Percentiles rank a stretch among this genome's conserved stretches.
Evolutionary conservation across 1,140 invertebrate species (phyloP).

Genomic region (Drosophila hydei): DNA sequence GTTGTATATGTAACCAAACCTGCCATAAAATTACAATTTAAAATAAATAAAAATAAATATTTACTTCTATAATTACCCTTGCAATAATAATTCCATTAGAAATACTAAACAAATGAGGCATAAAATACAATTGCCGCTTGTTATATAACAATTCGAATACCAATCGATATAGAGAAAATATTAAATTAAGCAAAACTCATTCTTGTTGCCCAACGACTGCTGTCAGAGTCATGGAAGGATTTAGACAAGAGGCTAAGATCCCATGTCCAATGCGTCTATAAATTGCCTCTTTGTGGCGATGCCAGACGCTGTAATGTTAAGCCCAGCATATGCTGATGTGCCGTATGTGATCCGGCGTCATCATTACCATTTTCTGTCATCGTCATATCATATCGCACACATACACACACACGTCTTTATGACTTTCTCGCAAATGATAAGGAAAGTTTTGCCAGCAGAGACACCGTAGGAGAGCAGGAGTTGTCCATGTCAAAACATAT

Average conservation of each 20-base stretch:
- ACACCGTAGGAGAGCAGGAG: conserved; percentile 8
- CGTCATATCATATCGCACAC: conserved; percentile 50
- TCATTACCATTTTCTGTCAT: conserved; percentile 76
- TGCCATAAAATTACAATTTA: background rate
- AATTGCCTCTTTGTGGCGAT: conserved; percentile 41
- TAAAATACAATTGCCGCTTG: conserved; percentile 19
- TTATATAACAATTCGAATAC: conserved; percentile 12
- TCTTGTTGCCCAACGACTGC: conserved; percentile 1
- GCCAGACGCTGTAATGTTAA: conserved; percentile 46
- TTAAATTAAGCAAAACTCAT: conserved; percentile 13
- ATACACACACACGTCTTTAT: conserved; percentile 60
- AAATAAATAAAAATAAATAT: background rate
- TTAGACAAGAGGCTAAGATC: background rate
- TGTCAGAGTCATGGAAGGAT: conserved; percentile 20
- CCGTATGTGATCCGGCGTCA: conserved; percentile 54
- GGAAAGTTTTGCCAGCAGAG: conserved; percentile 64
- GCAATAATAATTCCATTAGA: too few species aligned
- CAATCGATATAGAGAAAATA: too few species aligned
- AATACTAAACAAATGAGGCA: background rate
- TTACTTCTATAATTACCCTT: background rate
- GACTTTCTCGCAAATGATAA: conserved; percentile 75
- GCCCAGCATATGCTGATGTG: conserved; percentile 57
- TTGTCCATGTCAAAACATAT: conserved; percentile 75
- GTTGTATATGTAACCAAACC: too few species aligned
- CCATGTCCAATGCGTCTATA: conserved; percentile 10